phyloP scores from a whole-genome alignment of 2,797 vertebrate genomes.

The Potorous gilbertii region DNA sequence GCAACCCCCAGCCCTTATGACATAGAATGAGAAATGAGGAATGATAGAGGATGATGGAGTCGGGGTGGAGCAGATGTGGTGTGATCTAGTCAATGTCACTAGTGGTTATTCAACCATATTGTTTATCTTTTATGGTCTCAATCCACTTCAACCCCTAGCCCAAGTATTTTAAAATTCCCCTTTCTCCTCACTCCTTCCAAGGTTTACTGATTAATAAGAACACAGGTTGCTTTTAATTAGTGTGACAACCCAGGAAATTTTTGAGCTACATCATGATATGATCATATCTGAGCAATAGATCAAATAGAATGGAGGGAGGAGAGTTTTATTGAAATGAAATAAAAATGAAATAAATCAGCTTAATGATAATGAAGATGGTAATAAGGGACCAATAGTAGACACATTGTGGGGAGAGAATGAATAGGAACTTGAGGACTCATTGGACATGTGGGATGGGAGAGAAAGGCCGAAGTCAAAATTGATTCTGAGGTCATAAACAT shows the following conservation, averaged over 20 bases:
- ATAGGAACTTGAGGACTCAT: background rate
- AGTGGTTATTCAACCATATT: background rate
- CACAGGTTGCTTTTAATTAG: background rate
- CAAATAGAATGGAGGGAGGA: background rate
- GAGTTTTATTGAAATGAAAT: background rate
- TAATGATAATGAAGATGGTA: background rate
- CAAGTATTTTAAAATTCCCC: background rate
- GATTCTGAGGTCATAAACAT: background rate
- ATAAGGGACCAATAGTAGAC: background rate
- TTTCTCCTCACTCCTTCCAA: background rate
- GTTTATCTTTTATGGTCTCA: background rate
- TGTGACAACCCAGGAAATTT: background rate
- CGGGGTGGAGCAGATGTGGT: background rate
- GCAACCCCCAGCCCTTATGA: background rate
- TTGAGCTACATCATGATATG: background rate
- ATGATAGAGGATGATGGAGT: background rate
- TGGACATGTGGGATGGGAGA: background rate
- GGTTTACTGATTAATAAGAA: background rate
- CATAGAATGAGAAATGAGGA: background rate
- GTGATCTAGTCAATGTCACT: background rate
- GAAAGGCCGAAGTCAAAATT: background rate
- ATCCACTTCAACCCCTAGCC: background rate
- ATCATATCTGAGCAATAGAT: background rate
- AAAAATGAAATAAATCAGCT: background rate
- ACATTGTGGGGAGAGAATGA: background rate